These are phyloP conservation scores for Toxotes chatareus DNA, from an alignment of 2,113 vertebrate genomes.

Conservation along the genomic window DNA sequence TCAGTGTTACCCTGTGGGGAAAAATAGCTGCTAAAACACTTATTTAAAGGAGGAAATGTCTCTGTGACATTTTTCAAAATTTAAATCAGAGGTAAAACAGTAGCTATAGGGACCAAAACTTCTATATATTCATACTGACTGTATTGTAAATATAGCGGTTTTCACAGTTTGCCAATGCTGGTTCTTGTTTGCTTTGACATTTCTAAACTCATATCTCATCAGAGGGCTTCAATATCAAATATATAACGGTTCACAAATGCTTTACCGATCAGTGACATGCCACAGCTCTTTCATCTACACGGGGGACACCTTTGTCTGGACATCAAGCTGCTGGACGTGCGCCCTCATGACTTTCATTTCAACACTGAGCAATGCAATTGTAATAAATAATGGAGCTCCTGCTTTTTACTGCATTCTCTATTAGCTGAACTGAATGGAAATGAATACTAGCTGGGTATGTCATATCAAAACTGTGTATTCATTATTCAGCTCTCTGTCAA, in stretches of 20 bases:
- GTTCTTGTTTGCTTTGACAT: background rate
- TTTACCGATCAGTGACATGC: background rate
- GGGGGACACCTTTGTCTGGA: no score
- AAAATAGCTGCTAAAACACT: background rate
- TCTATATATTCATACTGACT: background rate
- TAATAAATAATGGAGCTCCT: no score
- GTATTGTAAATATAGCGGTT: constrained; percentile 65
- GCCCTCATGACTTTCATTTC: no score
- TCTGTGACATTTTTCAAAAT: background rate
- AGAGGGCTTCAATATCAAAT: no score
- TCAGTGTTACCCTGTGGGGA: background rate
- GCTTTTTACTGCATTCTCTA: no score
- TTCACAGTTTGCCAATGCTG: constrained; percentile 4
- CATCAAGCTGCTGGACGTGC: no score
- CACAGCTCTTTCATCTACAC: background rate
- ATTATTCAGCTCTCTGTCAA: background rate
- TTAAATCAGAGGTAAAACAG: background rate
- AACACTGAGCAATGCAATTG: no score
- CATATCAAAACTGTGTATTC: background rate
- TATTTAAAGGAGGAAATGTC: background rate
- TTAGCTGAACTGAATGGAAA: background rate
- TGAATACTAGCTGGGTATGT: background rate
- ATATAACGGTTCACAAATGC: background rate
- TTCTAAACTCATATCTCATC: background rate
- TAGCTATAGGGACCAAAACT: constrained; percentile 5